phyloP scores from a whole-genome alignment of 2,113 vertebrate species.

The Nansenia antarctica region DNA sequence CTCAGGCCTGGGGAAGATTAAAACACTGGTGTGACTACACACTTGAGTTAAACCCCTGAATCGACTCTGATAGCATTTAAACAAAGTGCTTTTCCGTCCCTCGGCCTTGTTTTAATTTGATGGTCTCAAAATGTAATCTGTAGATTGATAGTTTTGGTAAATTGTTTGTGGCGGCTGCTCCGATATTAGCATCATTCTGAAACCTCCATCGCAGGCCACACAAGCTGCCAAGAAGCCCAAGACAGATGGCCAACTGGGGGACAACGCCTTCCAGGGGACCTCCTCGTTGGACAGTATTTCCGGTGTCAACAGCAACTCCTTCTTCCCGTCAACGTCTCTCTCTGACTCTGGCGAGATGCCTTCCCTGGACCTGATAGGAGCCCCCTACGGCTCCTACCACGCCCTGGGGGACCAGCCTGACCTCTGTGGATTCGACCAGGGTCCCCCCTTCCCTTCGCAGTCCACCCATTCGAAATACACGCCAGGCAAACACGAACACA shows the following conservation, averaged over 20 bases:
- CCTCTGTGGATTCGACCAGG: constrained; percentile 80
- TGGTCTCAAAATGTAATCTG: background rate
- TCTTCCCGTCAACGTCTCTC: constrained; percentile 81
- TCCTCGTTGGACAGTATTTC: constrained; percentile 86
- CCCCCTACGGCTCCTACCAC: constrained; percentile 83
- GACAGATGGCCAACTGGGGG: constrained; percentile 82
- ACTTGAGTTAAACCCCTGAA: too few relatives aligned
- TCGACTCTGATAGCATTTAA: background rate
- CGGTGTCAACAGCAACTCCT: constrained; percentile 82
- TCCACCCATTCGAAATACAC: constrained; percentile 71
- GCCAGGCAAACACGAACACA: constrained; percentile 82
- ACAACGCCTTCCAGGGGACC: constrained; percentile 82
- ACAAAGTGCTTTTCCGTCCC: too few relatives aligned
- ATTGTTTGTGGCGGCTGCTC: background rate
- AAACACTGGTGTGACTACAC: background rate
- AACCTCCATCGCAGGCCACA: constrained; percentile 78
- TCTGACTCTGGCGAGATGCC: constrained; percentile 82
- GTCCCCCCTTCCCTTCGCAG: constrained; percentile 71
- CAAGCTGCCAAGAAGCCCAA: constrained; percentile 95
- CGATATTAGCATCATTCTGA: background rate
- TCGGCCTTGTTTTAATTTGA: background rate
- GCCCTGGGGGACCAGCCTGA: constrained; percentile 83
- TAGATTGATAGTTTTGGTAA: background rate
- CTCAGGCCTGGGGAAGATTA: too few relatives aligned
- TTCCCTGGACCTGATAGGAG: constrained; percentile 78